Conservation (phyloP, 2,797 vertebrate genomes). For the Alcedo quadribrachys region DNA sequence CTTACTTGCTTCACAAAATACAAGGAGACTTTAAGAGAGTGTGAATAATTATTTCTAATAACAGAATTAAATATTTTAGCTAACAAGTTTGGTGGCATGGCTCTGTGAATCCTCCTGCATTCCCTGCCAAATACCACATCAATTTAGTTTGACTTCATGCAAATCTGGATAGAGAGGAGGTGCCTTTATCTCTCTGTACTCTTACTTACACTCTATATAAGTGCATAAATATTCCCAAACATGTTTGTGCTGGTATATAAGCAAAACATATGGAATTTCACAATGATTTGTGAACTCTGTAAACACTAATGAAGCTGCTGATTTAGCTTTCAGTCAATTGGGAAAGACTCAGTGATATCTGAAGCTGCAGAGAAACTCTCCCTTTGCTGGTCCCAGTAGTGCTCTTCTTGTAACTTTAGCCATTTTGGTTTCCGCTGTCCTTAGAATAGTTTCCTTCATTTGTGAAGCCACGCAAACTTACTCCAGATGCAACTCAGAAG, state of each 20-base stretch:
- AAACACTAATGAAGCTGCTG: constrained; percentile 28
- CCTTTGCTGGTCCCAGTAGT: background rate
- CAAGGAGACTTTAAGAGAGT: background rate
- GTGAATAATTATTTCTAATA: constrained; percentile 58
- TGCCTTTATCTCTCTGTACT: background rate
- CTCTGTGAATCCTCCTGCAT: background rate
- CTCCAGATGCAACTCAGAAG: background rate
- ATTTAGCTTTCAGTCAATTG: background rate
- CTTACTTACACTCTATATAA: background rate
- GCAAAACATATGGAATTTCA: constrained; percentile 33
- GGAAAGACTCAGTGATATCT: background rate
- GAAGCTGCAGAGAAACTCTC: background rate
- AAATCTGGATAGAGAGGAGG: background rate
- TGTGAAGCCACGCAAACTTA: background rate
- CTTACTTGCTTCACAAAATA: constrained; percentile 17
- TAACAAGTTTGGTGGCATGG: constrained; percentile 22
- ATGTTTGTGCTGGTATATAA: background rate
- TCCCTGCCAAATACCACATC: constrained; percentile 9
- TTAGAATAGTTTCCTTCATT: background rate
- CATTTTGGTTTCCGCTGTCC: background rate
- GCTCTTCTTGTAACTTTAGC: background rate
- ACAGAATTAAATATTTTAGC: constrained; percentile 45
- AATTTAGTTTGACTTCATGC: constrained; percentile 36
- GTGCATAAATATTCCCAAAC: constrained; percentile 24
- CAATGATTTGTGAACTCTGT: constrained; percentile 51